Conservation (phyloP, 2,113 vertebrate genomes). For the Microtus oregoni region DNA sequence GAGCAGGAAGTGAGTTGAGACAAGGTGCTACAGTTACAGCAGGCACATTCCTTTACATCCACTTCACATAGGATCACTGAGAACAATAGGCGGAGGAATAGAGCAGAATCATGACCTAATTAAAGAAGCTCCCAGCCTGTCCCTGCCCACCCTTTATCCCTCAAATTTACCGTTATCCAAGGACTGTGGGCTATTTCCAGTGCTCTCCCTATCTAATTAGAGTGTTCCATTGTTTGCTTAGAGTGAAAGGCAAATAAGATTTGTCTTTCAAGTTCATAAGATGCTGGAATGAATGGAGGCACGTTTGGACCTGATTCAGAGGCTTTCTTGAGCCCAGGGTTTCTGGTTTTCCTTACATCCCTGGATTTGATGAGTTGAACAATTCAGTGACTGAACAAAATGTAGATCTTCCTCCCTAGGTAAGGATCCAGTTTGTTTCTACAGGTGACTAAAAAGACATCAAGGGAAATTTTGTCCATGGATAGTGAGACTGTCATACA, state of each 20-base stretch:
- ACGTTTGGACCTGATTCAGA: conserved; percentile 43
- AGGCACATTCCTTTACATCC: not conserved
- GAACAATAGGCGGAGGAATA: conserved; percentile 8
- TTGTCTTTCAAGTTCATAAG: conserved; percentile 40
- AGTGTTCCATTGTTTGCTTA: conserved; percentile 40
- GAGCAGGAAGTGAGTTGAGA: conserved; percentile 45
- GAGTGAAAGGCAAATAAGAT: not conserved
- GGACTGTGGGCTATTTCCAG: not conserved
- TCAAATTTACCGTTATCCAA: not conserved
- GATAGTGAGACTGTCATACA: not conserved
- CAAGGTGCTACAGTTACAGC: conserved; percentile 18
- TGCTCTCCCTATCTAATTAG: conserved; percentile 40
- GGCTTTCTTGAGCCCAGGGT: not conserved
- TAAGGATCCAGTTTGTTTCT: not conserved
- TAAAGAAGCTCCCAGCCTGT: conserved; percentile 53
- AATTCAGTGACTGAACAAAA: not conserved
- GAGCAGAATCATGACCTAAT: conserved; percentile 40
- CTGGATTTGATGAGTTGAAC: not conserved
- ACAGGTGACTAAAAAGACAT: not conserved
- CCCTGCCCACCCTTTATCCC: not conserved
- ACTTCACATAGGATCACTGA: not conserved
- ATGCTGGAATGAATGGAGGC: conserved; percentile 29
- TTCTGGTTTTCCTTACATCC: not conserved
- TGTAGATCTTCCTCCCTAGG: not conserved
- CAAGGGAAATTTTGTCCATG: conserved; percentile 18